Evolutionary conservation across 2,797 vertebrate genomes (phyloP), one percentile per base, ranked within the genome.

Genomic region (Ibycter americanus): DNA sequence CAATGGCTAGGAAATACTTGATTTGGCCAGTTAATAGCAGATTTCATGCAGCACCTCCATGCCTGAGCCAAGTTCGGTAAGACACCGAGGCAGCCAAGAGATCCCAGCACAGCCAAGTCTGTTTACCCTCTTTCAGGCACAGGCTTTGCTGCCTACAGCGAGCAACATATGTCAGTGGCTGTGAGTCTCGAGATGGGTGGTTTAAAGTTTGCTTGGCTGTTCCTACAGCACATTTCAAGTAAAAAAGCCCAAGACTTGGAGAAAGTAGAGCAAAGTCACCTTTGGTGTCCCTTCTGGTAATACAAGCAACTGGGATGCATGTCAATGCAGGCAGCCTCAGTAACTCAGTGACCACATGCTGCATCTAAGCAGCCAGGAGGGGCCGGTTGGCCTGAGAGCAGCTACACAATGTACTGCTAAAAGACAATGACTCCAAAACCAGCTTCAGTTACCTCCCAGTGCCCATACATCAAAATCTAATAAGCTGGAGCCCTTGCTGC

Each of bases 141-240:
- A 52, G 32, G 46, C 36, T 85, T 29, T 58, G 46, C 62, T 66
- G 38, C 71, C 46, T 34, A 6, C 21, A 27, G 58, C 1, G 23
- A 85, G 32, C 70, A 79, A 72, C 0, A 0, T 13, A 34, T 6
- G 21, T 32, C 6, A 6, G 74, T 1, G 0, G 8, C 40, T 11
- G 1, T 2, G 14, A 61, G 19, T 15, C 51, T 46, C 11, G 20
- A 65, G 58, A 38, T 4, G 16, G 29, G 29, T 21, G 61, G 18
- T 42, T 82, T 40, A 44, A 68, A 72, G 82, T 20, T 34, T 85
- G 36, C 59, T 76, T 52, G 26, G 55, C 82, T 87, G 26, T 46
- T 91, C 56, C 71, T 61, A 54, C 26, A 72, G 71, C 34, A 70
- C n/a, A 63, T 63, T 91, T 59, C 59, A 77, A 77, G 32, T 16